Evolutionary conservation across 2,797 vertebrate species (phyloP).

Genomic region (Argentina silus): DNA sequence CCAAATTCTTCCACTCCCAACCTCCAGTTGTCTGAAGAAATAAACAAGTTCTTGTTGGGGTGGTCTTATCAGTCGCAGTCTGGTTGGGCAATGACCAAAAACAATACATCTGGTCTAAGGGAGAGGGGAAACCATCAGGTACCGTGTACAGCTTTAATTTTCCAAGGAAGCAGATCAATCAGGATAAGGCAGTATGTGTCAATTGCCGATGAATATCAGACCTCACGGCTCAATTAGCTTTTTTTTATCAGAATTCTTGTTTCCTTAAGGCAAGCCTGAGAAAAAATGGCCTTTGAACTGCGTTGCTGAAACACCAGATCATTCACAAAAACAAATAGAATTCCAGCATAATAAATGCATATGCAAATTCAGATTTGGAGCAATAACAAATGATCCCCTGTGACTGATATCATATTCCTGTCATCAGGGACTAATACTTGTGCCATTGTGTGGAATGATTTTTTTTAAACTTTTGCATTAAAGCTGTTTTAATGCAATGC

Average conservation of each 20-base stretch:
- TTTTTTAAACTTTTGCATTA: not conserved
- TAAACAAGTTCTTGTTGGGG: constrained; percentile 53
- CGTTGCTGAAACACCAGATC: constrained; percentile 35
- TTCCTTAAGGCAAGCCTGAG: constrained; percentile 24
- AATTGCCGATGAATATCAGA: constrained; percentile 49
- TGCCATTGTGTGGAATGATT: not conserved
- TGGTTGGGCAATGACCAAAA: constrained; percentile 51
- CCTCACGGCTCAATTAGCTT: constrained; percentile 29
- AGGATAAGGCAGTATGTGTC: constrained; percentile 44
- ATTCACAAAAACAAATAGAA: constrained; percentile 20
- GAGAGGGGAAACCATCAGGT: constrained; percentile 31
- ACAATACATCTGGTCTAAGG: constrained; percentile 22
- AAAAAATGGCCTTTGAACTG: not conserved
- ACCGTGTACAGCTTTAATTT: constrained; percentile 23
- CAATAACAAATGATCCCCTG: not conserved
- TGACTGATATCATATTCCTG: constrained; percentile 34
- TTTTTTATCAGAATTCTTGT: constrained; percentile 35
- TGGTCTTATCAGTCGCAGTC: constrained; percentile 43
- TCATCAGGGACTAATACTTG: not conserved
- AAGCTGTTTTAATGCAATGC: too few species aligned
- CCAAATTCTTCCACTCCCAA: constrained; percentile 35
- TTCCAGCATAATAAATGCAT: constrained; percentile 17
- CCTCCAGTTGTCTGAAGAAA: constrained; percentile 52
- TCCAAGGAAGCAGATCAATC: constrained; percentile 35
- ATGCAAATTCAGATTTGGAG: not conserved